Conservation (phyloP, 1,140 invertebrate species). For the Batillaria attramentaria region DNA sequence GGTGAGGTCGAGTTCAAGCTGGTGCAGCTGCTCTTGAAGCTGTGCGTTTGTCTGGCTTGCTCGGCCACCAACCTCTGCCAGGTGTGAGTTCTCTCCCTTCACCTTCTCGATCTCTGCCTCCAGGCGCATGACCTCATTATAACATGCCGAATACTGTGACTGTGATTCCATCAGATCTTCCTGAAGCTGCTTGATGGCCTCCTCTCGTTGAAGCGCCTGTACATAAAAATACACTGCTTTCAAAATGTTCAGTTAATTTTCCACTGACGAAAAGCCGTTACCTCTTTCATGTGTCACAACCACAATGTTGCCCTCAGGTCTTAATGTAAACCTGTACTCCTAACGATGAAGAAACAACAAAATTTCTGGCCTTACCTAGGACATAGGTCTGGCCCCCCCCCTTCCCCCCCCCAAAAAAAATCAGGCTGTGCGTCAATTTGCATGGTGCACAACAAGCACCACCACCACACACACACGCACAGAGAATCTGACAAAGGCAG, state of each 20-base stretch:
- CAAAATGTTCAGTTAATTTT: too few species aligned
- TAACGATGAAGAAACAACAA: too few species aligned
- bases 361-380: too few species aligned
- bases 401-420: background rate
- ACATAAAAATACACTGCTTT: background rate
- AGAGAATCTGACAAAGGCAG: background rate
- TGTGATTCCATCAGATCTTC: slow-evolving; percentile 68
- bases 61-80: slow-evolving; percentile 55
- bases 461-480: background rate
- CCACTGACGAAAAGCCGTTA: too few species aligned
- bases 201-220: slow-evolving; percentile 49
- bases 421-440: background rate
- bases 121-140: slow-evolving; percentile 66
- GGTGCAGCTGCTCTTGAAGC: slow-evolving; percentile 63
- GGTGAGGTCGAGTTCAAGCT: slow-evolving; percentile 67
- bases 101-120: slow-evolving; percentile 65
- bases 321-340: too few species aligned
- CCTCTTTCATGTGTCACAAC: too few species aligned
- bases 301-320: too few species aligned
- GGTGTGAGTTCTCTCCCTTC: slow-evolving; percentile 62
- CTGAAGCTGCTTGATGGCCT: slow-evolving; percentile 63
- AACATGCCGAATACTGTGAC: slow-evolving; percentile 68
- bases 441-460: background rate
- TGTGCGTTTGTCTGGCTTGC: slow-evolving; percentile 46
- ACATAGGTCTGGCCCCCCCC: too few species aligned